These are phyloP conservation scores for Melanotaenia parkinsoni DNA, from an alignment of 2,797 vertebrate species.

Conservation along the genomic window DNA sequence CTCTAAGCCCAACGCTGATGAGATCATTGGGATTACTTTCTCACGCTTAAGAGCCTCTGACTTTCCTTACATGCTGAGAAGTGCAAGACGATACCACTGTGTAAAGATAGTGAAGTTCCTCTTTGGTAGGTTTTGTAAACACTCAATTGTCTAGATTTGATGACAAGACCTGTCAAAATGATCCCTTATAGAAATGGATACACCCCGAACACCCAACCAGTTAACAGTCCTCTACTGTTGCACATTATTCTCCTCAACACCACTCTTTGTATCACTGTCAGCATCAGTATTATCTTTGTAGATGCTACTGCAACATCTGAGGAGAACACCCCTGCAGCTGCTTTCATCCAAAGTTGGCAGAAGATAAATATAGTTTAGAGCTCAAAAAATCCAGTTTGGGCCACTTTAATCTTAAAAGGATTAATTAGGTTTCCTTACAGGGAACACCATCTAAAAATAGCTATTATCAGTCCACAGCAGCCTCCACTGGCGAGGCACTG, in stretches of 20 bases:
- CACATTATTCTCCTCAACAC: not conserved
- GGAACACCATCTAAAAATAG: constrained; percentile 64
- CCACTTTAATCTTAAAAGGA: constrained; percentile 36
- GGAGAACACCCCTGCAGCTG: constrained; percentile 13
- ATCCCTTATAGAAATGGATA: too few species aligned
- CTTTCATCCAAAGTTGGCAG: constrained; percentile 15
- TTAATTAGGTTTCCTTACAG: constrained; percentile 56
- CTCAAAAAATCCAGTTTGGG: constrained; percentile 24
- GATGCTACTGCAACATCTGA: constrained; percentile 9
- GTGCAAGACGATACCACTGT: not conserved
- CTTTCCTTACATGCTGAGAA: constrained; percentile 2
- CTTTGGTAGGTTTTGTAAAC: constrained; percentile 6
- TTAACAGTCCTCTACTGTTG: not conserved
- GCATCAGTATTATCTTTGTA: not conserved
- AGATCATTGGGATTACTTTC: constrained; percentile 16
- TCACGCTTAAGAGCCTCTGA: not conserved
- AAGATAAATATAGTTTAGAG: constrained; percentile 34
- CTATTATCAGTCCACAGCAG: constrained; percentile 25
- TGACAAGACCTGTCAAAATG: constrained; percentile 1
- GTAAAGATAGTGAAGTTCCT: not conserved
- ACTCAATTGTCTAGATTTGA: not conserved
- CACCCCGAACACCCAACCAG: not conserved
- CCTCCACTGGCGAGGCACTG: constrained; percentile 10
- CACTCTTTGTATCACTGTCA: not conserved
- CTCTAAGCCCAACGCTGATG: constrained; percentile 5